Evolutionary conservation across 2,888 invertebrate genomes (phyloP).

Genomic region (Neocrepidodera transversa): DNA sequence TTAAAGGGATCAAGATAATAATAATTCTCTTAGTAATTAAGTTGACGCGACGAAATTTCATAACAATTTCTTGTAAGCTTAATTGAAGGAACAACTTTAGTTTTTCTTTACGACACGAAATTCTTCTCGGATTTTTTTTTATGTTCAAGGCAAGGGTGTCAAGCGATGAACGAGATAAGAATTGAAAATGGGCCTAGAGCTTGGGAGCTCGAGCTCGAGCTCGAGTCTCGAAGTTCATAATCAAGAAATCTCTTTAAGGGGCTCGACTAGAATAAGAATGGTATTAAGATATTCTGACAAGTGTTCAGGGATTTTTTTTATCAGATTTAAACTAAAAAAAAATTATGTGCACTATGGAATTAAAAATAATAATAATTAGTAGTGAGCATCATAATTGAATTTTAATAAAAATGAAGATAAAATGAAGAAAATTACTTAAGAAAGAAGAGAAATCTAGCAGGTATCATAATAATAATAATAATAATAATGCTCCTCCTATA

Average conservation of each 20-base stretch:
- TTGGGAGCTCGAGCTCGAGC: conserved; percentile 2
- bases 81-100: conserved; percentile 6
- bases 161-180: conserved; percentile 11
- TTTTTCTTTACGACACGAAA: conserved; percentile 6
- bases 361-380: too few relatives aligned
- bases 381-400: too few relatives aligned
- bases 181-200: conserved; percentile 7
- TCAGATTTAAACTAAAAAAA: too few relatives aligned
- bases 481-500: too few relatives aligned
- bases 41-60: neutral
- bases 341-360: too few relatives aligned
- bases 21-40: too few relatives aligned
- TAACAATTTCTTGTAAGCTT: neutral
- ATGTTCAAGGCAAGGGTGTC: conserved; percentile 10
- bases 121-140: conserved; percentile 12
- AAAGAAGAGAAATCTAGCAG: too few relatives aligned
- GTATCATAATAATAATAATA: too few relatives aligned
- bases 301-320: conserved; percentile 8
- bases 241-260: conserved; percentile 10
- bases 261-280: conserved; percentile 12
- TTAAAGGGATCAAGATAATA: too few relatives aligned
- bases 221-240: conserved; percentile 4
- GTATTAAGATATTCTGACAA: conserved; percentile 16
- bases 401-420: too few relatives aligned
- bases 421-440: too few relatives aligned